A percentile compares a stretch with the other conserved stretches of the same genome.
phyloP scores from a whole-genome alignment of 2,888 invertebrate genomes.

The Acanthosepion lycidas region DNA sequence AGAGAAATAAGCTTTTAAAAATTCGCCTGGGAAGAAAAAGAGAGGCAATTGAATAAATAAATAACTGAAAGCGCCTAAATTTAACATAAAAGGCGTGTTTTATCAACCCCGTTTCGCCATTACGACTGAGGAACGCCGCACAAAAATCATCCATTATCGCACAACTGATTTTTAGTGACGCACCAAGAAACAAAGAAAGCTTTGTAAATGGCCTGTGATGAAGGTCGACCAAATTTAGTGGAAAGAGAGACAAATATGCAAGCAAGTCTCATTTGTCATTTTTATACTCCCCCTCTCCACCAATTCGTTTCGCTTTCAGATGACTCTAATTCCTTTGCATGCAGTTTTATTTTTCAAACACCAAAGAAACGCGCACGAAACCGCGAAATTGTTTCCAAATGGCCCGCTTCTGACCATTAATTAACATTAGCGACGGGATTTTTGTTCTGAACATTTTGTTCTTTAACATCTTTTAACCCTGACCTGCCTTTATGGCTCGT shows the following conservation, averaged over 20 bases:
- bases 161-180: background rate
- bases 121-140: background rate
- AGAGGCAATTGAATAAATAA: background rate
- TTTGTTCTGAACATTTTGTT: background rate
- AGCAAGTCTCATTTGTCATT: background rate
- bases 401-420: background rate
- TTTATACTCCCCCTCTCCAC: background rate
- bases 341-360: background rate
- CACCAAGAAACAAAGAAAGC: background rate
- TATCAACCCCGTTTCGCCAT: background rate
- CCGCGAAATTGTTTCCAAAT: background rate
- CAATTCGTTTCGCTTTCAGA: background rate
- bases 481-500: background rate
- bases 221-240: background rate
- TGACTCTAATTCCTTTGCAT: background rate
- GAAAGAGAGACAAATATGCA: background rate
- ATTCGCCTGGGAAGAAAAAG: background rate
- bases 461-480: background rate
- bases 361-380: background rate
- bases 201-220: background rate
- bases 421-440: background rate
- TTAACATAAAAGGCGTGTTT: background rate
- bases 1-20: background rate
- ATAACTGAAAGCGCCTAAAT: background rate
- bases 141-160: background rate